Base-by-base conservation (phyloP, 1,140 invertebrate species). In the Agrilus planipennis region DNA sequence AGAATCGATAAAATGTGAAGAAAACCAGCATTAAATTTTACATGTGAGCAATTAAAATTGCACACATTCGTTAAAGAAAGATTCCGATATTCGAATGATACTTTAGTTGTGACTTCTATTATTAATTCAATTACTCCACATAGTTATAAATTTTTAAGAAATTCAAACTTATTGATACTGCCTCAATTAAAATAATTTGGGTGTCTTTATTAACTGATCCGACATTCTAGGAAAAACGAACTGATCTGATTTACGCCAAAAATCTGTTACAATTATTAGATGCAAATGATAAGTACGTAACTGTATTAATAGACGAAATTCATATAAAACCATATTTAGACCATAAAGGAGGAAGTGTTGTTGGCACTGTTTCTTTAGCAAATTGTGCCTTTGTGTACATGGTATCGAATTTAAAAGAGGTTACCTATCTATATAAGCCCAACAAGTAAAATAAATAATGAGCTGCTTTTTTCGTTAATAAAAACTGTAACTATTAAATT, bases 321-420 rank as follows among this genome's bases (percentile, higher is more conserved):
- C 27, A 41, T 18, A 41, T 41, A 16, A 29, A 41, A 11, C 39
- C 27, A 19, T 41, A 20, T 41, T 41, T 41, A 21, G 39, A 41
- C 18, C 31, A 31, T 31, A 41, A 41, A 32, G 27, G 27, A 1
- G 39, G 39, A 11, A 41, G 31, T 41, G 12, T 41, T 15, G 39
- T 31, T 5, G 39, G 39, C 2, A 16, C 39, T 16, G 27, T 29
- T n/a, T n/a, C n/a, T n/a, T n/a, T n/a, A n/a, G n/a, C n/a, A n/a
- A 6, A 25, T 3, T 41, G 31, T 31, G 16, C 39, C 1, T 40
- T 41, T 32, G 31, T 41, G 39, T 31, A 18, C 18, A 41, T 41
- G 29, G 29, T 14, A 18, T 41, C 39, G 20, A 19, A 17, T 41
- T 32, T 41, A 31, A 39, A 39, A 39, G 22, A 21, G 28, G 23